Evolutionary conservation across 2,888 invertebrate species (phyloP).

Genomic region (Adineta ricciae): DNA sequence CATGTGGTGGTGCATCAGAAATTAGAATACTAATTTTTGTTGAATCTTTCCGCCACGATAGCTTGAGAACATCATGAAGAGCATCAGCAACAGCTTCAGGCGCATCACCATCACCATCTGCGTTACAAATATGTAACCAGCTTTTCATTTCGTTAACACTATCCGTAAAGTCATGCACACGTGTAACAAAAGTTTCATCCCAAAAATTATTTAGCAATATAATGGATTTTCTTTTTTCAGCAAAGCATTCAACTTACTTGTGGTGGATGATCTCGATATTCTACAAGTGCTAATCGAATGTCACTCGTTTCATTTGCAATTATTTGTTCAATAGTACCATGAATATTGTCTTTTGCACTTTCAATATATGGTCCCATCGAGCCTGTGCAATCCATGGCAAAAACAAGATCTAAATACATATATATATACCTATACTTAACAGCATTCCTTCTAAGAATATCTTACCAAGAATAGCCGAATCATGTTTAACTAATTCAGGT

Average conservation of each 20-base stretch:
- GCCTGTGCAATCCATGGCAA: conserved; percentile 45
- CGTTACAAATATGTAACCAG: conserved; percentile 40
- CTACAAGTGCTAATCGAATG: conserved; percentile 42
- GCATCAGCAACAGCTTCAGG: conserved; percentile 46
- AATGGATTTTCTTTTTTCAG: no score
- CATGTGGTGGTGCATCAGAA: conserved; percentile 45
- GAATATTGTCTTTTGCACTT: conserved; percentile 40
- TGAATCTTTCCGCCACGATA: conserved; percentile 41
- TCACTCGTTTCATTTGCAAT: conserved; percentile 42
- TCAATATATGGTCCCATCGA: conserved; percentile 44
- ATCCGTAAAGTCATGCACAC: conserved; percentile 42
- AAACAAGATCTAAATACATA: conserved; percentile 40
- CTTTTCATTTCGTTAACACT: conserved; percentile 41
- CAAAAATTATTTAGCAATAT: neutral
- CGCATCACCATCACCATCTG: conserved; percentile 42
- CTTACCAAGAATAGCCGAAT: neutral
- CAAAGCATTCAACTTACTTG: conserved; percentile 35
- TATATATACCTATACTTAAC: no score
- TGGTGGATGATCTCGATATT: conserved; percentile 45
- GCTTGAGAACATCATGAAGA: conserved; percentile 41
- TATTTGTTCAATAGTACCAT: conserved; percentile 42
- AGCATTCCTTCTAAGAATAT: neutral
- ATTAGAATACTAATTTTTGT: conserved; percentile 42
- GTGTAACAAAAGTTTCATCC: conserved; percentile 40
- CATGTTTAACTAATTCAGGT: neutral